Base-by-base conservation (phyloP, 2,113 vertebrate genomes). In the Microtus pennsylvanicus region DNA sequence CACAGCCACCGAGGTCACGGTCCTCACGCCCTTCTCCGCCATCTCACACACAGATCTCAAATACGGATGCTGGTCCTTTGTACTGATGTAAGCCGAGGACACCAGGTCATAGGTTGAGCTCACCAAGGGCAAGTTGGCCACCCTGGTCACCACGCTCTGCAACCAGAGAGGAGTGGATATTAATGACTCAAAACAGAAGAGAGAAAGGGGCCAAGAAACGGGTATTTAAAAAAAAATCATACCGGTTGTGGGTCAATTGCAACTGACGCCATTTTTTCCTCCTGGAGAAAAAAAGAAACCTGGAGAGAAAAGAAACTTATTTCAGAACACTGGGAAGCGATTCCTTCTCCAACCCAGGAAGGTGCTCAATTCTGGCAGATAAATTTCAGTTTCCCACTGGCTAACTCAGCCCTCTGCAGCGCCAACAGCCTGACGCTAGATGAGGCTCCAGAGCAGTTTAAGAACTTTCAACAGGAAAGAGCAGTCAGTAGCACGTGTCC, bases 41-140 rank as follows among this genome's bases (percentile, higher is more conserved):
- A 99, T 98, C 97, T 99, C 99, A 82, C 99, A 99, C 4, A 99
- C 96, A 1, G 98, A 98, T 95, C 97, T 99, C 97, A 99, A 90
- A 50, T 96, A 98, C 8, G 99, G 99, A 93, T 99, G 97, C 55
- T 98, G 98, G 70, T 98, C 96, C 97, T 99, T 99, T 5, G 99
- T 99, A 92, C 91, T 98, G 22, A 89, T 22, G 28, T 99, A 99
- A 45, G 98, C 97, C 1, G 98, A 97, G 2, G 98, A 99, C 58
- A 99, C 97, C 13, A 98, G 98, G n/a, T 98, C 97, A 16, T 98
- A 99, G 0, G 99, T 99, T 24, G 99, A 99, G 97, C 98, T 99
- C 93, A 99, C 98, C 97, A 99, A 89, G 4, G 99, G 99, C 70
- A 99, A 98, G 93, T 94, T 98, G 70, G 97, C 98, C 89, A 99